A percentile compares a stretch with the other conserved stretches of the same genome.
These are phyloP conservation scores for Mongoloraphidia duomilia DNA, from an alignment of 2,888 invertebrate genomes.

Conservation along the genomic window DNA sequence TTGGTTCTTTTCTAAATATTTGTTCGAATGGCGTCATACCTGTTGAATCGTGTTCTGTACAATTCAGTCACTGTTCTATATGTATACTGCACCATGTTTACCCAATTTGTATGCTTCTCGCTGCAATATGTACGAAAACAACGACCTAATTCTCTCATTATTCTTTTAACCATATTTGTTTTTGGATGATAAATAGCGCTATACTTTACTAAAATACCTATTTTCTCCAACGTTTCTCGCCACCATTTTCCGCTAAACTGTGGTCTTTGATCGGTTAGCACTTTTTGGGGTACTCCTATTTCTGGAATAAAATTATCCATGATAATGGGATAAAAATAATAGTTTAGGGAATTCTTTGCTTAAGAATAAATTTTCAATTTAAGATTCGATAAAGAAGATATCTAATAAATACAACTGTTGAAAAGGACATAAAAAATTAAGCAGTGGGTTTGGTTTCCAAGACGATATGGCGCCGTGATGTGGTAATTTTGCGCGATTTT, in stretches of 20 bases:
- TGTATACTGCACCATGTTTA: slow-evolving; percentile 3
- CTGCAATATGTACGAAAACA: too few species aligned
- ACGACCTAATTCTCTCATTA: slow-evolving; percentile 15
- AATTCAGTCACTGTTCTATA: slow-evolving; percentile 9
- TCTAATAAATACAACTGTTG: too few species aligned
- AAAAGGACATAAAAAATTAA: too few species aligned
- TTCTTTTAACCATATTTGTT: slow-evolving; percentile 15
- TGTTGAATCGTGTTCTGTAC: slow-evolving; percentile 11
- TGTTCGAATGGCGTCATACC: slow-evolving; percentile 10
- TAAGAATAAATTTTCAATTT: too few species aligned
- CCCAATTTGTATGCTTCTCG: too few species aligned
- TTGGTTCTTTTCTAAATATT: slow-evolving; percentile 2
- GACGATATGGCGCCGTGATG: too few species aligned
- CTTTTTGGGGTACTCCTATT: not conserved
- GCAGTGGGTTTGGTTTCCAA: too few species aligned
- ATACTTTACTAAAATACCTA: slow-evolving; percentile 6
- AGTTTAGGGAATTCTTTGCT: too few species aligned
- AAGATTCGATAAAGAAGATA: too few species aligned
- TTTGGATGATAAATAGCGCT: slow-evolving; percentile 15
- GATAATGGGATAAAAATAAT: too few species aligned
- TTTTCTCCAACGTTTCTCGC: slow-evolving; percentile 3
- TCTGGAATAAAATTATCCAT: slow-evolving; percentile 9
- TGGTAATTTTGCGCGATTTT: too few species aligned
- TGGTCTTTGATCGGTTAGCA: slow-evolving; percentile 13
- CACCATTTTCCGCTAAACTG: slow-evolving; percentile 14